A percentile compares a stretch with the other conserved stretches of the same genome.
These are phyloP conservation scores for Myotis brandtii DNA, from an alignment of 2,113 vertebrate genomes.

Conservation along the genomic window DNA sequence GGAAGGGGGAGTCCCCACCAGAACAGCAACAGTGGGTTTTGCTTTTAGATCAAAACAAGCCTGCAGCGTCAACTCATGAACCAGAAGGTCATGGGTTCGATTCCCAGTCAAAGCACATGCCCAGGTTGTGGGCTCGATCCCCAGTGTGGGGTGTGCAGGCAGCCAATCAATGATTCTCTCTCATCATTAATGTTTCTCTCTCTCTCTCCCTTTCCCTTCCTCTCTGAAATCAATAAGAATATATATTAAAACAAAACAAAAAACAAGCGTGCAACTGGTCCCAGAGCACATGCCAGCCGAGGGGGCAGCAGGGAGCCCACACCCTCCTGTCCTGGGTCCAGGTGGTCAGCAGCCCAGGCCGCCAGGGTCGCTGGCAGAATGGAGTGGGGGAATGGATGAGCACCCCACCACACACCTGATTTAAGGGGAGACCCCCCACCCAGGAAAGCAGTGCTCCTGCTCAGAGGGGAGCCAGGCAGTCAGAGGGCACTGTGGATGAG, in stretches of 20 bases:
- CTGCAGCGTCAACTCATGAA: too few relatives aligned
- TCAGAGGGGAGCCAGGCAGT: fast-evolving
- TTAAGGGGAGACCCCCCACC: neutral
- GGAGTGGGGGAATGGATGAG: fast-evolving
- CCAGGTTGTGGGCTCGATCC: too few relatives aligned
- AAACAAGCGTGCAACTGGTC: neutral
- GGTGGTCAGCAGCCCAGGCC: fast-evolving
- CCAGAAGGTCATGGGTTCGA: too few relatives aligned
- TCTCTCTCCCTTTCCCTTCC: too few relatives aligned
- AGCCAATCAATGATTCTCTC: too few relatives aligned
- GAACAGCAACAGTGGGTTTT: neutral
- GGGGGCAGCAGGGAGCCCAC: neutral
- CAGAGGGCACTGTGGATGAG: fast-evolving
- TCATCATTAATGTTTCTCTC: too few relatives aligned
- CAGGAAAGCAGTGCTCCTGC: neutral
- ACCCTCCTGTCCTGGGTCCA: neutral
- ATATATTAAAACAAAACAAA: too few relatives aligned
- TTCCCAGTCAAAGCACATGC: too few relatives aligned
- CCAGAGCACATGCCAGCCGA: fast-evolving
- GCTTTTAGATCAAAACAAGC: neutral
- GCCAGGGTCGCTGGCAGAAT: neutral
- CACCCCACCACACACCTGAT: too few relatives aligned
- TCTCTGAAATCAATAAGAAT: too few relatives aligned
- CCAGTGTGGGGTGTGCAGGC: too few relatives aligned
- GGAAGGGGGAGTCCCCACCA: neutral